Evolutionary conservation across 2,888 invertebrate genomes (phyloP).

Genomic region (Athrips mouffetella): DNA sequence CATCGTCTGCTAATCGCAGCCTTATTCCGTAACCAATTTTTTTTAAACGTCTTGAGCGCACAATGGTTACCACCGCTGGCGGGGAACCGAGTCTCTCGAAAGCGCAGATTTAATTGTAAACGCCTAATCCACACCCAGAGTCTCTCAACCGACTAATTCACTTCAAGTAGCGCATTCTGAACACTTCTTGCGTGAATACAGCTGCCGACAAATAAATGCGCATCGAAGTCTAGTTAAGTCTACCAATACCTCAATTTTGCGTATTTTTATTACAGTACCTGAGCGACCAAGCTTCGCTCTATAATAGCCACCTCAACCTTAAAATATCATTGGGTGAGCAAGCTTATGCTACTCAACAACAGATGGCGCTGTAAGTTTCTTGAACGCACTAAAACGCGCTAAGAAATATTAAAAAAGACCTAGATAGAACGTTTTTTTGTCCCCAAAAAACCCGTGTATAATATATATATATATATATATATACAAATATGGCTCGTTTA

Average conservation of each 20-base stretch:
- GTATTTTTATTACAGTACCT: too few species aligned
- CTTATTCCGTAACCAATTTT: constrained; percentile 29
- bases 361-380: too few species aligned
- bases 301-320: too few species aligned
- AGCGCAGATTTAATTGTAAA: constrained; percentile 57
- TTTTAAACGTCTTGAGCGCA: constrained; percentile 43
- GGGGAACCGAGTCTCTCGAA: constrained; percentile 41
- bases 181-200: constrained; percentile 37
- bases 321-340: too few species aligned
- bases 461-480: not conserved
- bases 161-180: constrained; percentile 58
- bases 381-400: too few species aligned
- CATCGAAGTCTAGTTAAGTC: constrained; percentile 8
- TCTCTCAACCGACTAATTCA: constrained; percentile 62
- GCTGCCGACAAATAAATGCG: constrained; percentile 35
- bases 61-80: constrained; percentile 40
- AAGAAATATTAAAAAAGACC: too few species aligned
- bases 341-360: too few species aligned
- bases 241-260: constrained; percentile 6
- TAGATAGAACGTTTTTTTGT: too few species aligned
- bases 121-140: constrained; percentile 51
- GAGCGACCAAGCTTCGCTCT: too few species aligned
- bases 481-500: too few species aligned
- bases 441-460: too few species aligned
- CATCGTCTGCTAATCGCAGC: not conserved